phyloP scores from a whole-genome alignment of 2,797 vertebrate species.

The Enteromius mattozi region DNA sequence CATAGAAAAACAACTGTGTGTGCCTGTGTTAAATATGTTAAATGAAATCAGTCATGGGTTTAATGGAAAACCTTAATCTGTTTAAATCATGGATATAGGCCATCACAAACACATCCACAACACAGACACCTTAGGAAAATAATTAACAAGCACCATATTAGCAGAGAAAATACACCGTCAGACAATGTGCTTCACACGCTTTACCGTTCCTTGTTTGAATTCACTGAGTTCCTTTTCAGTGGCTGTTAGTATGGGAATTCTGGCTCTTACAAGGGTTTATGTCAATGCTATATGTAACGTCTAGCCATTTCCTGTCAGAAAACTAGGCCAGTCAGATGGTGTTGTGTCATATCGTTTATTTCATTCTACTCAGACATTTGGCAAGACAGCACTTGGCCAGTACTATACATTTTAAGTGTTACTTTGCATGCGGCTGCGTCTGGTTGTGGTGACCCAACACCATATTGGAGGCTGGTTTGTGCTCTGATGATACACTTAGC shows the following conservation, averaged over 20 bases:
- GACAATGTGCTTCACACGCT: conserved; percentile 54
- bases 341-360: conserved; percentile 20
- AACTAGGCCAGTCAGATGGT: conserved; percentile 23
- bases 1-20: conserved; percentile 3
- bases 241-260: conserved; percentile 16
- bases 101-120: conserved; percentile 45
- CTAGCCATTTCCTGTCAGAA: conserved; percentile 16
- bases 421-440: conserved; percentile 9
- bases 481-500: conserved; percentile 13
- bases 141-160: conserved; percentile 40
- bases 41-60: background rate
- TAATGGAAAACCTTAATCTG: conserved; percentile 14
- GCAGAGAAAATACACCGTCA: conserved; percentile 37
- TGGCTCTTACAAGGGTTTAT: conserved; percentile 1
- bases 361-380: conserved; percentile 19
- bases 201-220: conserved; percentile 12
- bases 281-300: background rate
- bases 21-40: conserved; percentile 20
- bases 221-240: conserved; percentile 3
- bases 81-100: conserved; percentile 40
- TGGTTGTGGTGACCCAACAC: conserved; percentile 13
- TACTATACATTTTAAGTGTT: conserved; percentile 20
- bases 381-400: conserved; percentile 17
- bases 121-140: conserved; percentile 37
- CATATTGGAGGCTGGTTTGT: conserved; percentile 9